phyloP scores from a whole-genome alignment of 1,140 invertebrate species.

The Drosophila obscura region DNA sequence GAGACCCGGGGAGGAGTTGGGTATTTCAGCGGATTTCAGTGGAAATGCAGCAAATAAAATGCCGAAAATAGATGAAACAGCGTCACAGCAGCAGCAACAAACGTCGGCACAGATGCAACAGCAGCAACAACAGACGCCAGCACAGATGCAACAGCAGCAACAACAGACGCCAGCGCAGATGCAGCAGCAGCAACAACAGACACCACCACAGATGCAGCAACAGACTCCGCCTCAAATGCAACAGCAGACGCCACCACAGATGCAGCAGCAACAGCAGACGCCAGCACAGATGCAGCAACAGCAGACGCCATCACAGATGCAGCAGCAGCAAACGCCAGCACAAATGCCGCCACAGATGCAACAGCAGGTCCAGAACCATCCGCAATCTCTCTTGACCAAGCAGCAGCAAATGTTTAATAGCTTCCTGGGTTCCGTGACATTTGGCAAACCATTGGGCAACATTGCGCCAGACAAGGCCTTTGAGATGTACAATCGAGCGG shows the following conservation, averaged over 20 bases:
- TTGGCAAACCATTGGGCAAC: constrained; percentile 72
- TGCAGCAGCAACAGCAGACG: constrained; percentile 30
- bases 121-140: constrained; percentile 22
- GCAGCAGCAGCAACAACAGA: constrained; percentile 61
- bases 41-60: constrained; percentile 57
- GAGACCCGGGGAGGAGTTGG: constrained; percentile 59
- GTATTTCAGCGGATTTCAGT: constrained; percentile 59
- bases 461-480: constrained; percentile 81
- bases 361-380: constrained; percentile 56
- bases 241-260: constrained; percentile 25
- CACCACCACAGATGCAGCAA: constrained; percentile 58
- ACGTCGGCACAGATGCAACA: constrained; percentile 24
- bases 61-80: constrained; percentile 57
- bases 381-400: constrained; percentile 55
- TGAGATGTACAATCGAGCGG: constrained; percentile 82
- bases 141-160: constrained; percentile 30
- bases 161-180: constrained; percentile 34
- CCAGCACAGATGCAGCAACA: constrained; percentile 69
- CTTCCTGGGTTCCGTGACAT: constrained; percentile 74
- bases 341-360: constrained; percentile 53
- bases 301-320: constrained; percentile 8
- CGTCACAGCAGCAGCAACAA: constrained; percentile 76
- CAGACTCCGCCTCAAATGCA: constrained; percentile 25
- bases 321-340: constrained; percentile 29
- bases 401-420: constrained; percentile 81